phyloP scores from a whole-genome alignment of 2,888 invertebrate species.

The Loripinus fragilis region DNA sequence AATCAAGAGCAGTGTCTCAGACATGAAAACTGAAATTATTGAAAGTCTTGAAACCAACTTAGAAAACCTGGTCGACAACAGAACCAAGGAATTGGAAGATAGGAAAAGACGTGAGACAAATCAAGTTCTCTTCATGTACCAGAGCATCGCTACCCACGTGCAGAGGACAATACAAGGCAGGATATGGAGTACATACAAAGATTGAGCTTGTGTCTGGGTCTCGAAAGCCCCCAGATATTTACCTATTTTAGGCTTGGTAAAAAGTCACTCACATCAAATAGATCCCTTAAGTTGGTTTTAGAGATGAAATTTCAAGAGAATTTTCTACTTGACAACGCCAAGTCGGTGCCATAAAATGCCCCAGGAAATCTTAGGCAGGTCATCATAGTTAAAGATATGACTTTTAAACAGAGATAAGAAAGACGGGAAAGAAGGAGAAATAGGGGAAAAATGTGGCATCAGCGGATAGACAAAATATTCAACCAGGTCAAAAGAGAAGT shows the following conservation, averaged over 20 bases:
- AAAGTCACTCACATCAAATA: not conserved
- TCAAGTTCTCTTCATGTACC: not conserved
- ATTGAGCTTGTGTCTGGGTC: not conserved
- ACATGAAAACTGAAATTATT: slow-evolving; percentile 10
- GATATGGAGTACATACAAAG: not conserved
- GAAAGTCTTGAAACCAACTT: not conserved
- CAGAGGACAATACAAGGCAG: not conserved
- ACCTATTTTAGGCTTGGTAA: not conserved
- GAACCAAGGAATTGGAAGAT: not conserved
- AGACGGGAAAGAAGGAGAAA: not conserved
- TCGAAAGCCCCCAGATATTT: not conserved
- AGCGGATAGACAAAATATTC: not conserved
- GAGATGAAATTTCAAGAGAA: slow-evolving; percentile 1
- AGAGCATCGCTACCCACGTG: not conserved
- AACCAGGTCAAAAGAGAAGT: not conserved
- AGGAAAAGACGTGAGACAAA: slow-evolving; percentile 7
- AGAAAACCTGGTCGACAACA: not conserved
- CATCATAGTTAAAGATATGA: not conserved
- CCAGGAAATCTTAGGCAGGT: not conserved
- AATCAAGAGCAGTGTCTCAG: not conserved
- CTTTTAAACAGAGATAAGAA: not conserved
- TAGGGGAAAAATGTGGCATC: not conserved
- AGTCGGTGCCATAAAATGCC: not conserved
- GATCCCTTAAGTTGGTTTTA: not conserved
- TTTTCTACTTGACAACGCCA: not conserved